Evolutionary conservation across 1,140 invertebrate species (phyloP).

Genomic region (Drosophila baimaii): DNA sequence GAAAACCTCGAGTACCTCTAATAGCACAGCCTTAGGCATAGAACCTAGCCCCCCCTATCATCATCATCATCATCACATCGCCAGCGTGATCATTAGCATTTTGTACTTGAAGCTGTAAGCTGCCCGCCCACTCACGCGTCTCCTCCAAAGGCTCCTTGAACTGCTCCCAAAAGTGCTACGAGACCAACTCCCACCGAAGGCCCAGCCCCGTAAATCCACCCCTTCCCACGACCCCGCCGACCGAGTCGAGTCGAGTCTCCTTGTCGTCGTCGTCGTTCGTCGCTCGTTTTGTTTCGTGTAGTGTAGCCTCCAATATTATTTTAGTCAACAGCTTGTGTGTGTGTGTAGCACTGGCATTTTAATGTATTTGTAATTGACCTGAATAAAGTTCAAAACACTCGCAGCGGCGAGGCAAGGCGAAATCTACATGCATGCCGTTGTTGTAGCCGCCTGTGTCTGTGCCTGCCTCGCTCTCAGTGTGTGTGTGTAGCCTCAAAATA

Average conservation of each 20-base stretch:
- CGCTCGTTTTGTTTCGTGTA: slow-evolving; percentile 28
- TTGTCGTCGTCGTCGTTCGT: slow-evolving; percentile 47
- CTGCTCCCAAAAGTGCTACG: slow-evolving; percentile 27
- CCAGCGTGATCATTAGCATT: slow-evolving; percentile 46
- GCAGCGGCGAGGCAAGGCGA: slow-evolving; percentile 71
- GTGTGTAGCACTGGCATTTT: slow-evolving; percentile 77
- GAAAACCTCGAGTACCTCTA: slow-evolving; percentile 10
- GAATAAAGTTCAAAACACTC: slow-evolving; percentile 84
- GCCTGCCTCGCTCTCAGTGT: too few relatives aligned
- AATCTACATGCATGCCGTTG: slow-evolving; percentile 74
- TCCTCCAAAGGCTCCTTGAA: slow-evolving; percentile 61
- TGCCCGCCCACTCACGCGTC: slow-evolving; percentile 35
- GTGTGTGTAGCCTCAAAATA: slow-evolving; percentile 77
- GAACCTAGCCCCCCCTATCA: slow-evolving; percentile 43
- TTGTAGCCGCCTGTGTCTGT: slow-evolving; percentile 16
- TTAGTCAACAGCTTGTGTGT: slow-evolving; percentile 73
- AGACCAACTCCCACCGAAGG: slow-evolving; percentile 16
- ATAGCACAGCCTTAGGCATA: not conserved
- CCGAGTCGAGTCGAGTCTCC: slow-evolving; percentile 20
- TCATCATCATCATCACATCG: slow-evolving; percentile 16
- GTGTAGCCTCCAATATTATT: slow-evolving; percentile 80
- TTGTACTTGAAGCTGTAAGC: slow-evolving; percentile 67
- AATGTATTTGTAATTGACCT: slow-evolving; percentile 84
- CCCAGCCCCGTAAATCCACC: slow-evolving; percentile 32
- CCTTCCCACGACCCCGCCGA: slow-evolving; percentile 15